phyloP scores from a whole-genome alignment of 2,113 vertebrate genomes.

The Rhipidura dahli region DNA sequence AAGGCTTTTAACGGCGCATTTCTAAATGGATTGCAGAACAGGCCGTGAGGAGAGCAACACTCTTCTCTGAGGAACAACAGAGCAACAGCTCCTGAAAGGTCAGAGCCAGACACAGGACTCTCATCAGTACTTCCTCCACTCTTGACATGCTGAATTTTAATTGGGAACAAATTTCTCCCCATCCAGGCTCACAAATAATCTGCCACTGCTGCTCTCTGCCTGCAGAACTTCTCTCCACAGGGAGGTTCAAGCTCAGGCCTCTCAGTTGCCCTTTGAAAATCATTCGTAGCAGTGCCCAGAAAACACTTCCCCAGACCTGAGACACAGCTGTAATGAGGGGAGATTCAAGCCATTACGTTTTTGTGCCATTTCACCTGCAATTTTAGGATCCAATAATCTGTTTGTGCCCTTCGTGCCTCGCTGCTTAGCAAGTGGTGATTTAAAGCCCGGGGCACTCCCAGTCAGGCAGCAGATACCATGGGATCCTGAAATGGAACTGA shows the following conservation, averaged over 20 bases:
- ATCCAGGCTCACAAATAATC: not conserved
- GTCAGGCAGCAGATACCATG: not conserved
- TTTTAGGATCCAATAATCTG: not conserved
- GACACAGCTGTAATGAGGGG: not conserved
- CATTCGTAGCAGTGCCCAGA: not conserved
- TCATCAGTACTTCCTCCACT: not conserved
- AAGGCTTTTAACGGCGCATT: not conserved
- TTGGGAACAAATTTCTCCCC: constrained; percentile 2
- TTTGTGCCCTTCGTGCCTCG: not conserved
- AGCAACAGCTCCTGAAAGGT: not conserved
- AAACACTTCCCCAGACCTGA: not conserved
- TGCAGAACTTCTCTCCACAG: not conserved
- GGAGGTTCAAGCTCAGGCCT: not conserved
- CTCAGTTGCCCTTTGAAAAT: not conserved
- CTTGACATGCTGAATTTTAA: constrained; percentile 3
- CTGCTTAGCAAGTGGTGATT: not conserved
- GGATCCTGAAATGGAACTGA: not conserved
- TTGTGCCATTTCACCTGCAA: not conserved
- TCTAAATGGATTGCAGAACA: constrained; percentile 1
- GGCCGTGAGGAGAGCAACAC: not conserved
- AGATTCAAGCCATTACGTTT: not conserved
- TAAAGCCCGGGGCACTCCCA: rapidly evolving
- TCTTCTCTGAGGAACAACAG: not conserved
- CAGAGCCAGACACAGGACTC: not conserved
- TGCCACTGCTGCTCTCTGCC: not conserved